These are phyloP conservation scores for Xestia sexstrigata DNA, from an alignment of 2,888 invertebrate species.

Conservation along the genomic window DNA sequence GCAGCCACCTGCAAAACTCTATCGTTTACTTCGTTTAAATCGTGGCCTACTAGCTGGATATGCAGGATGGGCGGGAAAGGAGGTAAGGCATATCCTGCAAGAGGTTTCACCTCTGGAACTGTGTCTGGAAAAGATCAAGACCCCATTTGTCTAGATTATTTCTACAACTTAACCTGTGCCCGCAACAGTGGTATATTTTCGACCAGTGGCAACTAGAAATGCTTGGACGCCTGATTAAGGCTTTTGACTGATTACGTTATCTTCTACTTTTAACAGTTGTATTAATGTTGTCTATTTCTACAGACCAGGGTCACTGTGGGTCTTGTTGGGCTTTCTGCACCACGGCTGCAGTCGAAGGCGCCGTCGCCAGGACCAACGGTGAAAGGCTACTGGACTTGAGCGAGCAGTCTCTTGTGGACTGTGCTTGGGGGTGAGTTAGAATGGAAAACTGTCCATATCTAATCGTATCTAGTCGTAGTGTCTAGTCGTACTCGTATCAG, in stretches of 20 bases:
- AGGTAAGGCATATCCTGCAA: not conserved
- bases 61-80: not conserved
- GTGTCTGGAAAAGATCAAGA: not conserved
- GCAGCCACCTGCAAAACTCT: not conserved
- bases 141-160: no score
- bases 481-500: no score
- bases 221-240: not conserved
- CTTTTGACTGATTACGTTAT: not conserved
- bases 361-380: conserved; percentile 71
- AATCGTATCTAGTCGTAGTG: no score
- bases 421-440: conserved; percentile 79
- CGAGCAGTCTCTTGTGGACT: conserved; percentile 79
- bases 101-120: not conserved
- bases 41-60: not conserved
- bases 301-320: conserved; percentile 76
- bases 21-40: not conserved
- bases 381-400: conserved; percentile 74
- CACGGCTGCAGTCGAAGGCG: conserved; percentile 75
- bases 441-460: no score
- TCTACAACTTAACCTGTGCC: no score
- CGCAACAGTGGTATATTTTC: no score
- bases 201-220: not conserved
- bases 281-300: not conserved
- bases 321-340: conserved; percentile 79
- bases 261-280: not conserved